Conservation (phyloP, 2,888 invertebrate species). For the Hypolimnas misippus region DNA sequence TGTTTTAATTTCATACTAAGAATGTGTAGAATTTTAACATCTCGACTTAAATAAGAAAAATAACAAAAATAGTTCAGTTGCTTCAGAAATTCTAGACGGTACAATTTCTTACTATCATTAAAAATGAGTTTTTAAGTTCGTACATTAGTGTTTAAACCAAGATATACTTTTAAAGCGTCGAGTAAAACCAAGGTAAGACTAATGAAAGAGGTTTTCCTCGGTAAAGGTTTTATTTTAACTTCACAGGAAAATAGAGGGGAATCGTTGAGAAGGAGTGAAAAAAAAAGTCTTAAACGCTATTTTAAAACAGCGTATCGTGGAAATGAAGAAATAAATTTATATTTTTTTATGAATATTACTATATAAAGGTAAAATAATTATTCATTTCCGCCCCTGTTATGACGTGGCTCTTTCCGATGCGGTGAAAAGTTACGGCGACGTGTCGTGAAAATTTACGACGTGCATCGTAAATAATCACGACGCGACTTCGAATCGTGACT, state of each 20-base stretch:
- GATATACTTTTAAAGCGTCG: conserved; percentile 9
- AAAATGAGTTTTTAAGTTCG: neutral
- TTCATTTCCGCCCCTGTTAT: no score
- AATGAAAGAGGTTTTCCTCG: conserved; percentile 8
- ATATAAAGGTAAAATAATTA: no score
- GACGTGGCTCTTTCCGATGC: no score
- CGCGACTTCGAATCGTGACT: no score
- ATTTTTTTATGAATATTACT: neutral
- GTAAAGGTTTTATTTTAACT: conserved; percentile 7
- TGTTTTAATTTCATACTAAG: no score
- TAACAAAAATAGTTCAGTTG: no score
- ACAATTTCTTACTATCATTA: neutral
- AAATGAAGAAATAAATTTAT: neutral
- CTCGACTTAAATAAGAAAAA: no score
- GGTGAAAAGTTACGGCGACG: no score
- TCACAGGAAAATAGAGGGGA: conserved; percentile 3
- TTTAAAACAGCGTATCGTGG: neutral
- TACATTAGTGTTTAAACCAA: neutral
- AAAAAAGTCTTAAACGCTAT: neutral
- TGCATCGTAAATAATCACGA: no score
- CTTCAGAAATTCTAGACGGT: no score
- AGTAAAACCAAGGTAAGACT: conserved; percentile 10
- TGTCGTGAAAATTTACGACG: no score
- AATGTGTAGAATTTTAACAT: no score
- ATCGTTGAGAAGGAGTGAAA: neutral